These are phyloP conservation scores for Centroberyx gerrardi DNA, from an alignment of 2,797 vertebrate species.

Conservation along the genomic window DNA sequence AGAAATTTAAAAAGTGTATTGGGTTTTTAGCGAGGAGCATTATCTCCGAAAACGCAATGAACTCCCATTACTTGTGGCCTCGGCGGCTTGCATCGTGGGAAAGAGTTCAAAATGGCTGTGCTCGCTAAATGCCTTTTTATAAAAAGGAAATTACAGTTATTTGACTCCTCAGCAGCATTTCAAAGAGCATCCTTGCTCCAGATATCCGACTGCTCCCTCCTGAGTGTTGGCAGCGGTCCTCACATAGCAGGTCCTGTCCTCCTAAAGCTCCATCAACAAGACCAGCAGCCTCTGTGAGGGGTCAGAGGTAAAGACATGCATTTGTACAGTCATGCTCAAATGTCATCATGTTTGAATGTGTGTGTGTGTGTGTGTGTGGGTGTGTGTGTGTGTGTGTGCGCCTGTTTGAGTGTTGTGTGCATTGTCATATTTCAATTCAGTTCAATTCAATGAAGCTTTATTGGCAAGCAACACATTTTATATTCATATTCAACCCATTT, in stretches of 20 bases:
- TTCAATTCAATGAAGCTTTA: too few species aligned
- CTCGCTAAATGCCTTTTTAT: slow-evolving; percentile 72
- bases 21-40: slow-evolving; percentile 76
- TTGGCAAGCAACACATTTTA: too few species aligned
- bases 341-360: not conserved
- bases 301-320: slow-evolving; percentile 35
- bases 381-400: not conserved
- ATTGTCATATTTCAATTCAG: too few species aligned
- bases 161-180: slow-evolving; percentile 55
- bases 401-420: not conserved
- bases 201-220: slow-evolving; percentile 25
- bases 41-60: slow-evolving; percentile 81
- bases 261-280: not conserved
- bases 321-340: slow-evolving; percentile 23
- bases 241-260: slow-evolving; percentile 1
- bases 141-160: slow-evolving; percentile 70
- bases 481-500: too few species aligned
- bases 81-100: slow-evolving; percentile 62
- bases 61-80: slow-evolving; percentile 72
- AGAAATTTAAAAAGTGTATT: slow-evolving; percentile 78
- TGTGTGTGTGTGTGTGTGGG: slow-evolving; percentile 18
- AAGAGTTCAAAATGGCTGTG: slow-evolving; percentile 68
- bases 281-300: slow-evolving; percentile 22
- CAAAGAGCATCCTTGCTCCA: slow-evolving; percentile 39
- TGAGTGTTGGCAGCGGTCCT: slow-evolving; percentile 7